Evolutionary conservation across 2,113 vertebrate genomes (phyloP).

Genomic region (Muntiacus muntjak): DNA sequence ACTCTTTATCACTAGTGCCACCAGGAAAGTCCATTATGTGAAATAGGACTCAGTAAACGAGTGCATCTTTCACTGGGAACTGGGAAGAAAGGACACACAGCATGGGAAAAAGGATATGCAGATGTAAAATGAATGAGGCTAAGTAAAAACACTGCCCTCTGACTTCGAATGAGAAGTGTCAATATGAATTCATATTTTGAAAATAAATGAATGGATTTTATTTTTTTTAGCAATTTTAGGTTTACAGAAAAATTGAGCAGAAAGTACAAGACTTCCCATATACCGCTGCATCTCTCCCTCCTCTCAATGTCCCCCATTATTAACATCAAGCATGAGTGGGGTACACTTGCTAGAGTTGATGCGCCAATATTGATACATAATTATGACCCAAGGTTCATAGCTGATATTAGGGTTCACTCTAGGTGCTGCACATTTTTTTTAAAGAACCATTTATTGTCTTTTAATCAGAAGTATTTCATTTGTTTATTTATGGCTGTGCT

Average conservation of each 20-base stretch:
- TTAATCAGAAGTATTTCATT: background rate
- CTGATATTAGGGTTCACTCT: background rate
- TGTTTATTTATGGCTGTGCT: background rate
- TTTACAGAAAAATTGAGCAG: background rate
- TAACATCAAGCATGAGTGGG: background rate
- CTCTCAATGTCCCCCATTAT: too few species aligned
- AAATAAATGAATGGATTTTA: background rate
- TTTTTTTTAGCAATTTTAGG: background rate
- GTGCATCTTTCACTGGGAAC: background rate
- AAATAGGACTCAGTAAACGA: background rate
- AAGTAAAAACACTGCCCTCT: background rate
- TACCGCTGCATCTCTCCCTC: background rate
- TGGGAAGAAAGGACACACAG: background rate
- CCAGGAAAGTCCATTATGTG: background rate
- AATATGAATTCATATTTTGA: background rate
- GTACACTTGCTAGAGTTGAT: background rate
- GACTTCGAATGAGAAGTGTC: background rate
- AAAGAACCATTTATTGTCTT: background rate
- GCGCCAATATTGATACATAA: background rate
- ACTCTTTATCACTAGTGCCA: background rate
- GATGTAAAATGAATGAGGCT: background rate
- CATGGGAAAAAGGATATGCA: background rate
- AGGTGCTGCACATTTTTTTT: background rate
- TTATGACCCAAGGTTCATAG: background rate
- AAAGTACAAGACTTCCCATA: background rate